Base-by-base conservation (phyloP, 1,140 invertebrate species). In the Eriocheir sinensis region DNA sequence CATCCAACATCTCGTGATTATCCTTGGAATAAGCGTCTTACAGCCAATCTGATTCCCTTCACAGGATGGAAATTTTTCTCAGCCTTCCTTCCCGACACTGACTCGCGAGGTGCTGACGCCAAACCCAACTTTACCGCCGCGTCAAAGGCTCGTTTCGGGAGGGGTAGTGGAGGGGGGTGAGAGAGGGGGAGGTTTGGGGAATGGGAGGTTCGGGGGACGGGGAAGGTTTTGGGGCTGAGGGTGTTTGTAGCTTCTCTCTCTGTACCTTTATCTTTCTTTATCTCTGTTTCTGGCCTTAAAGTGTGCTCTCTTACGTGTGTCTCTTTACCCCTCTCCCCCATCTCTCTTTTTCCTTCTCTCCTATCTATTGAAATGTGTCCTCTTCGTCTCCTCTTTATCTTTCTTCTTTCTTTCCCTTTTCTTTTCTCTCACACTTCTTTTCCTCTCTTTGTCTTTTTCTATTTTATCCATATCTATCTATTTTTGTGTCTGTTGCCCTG, bases 41-140 rank as follows among this genome's bases (percentile, higher is more conserved):
- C 53, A 94, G 72, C 79, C 93, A 94, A 94, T 94, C 93, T 94
- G 93, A 94, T 91, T 91, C 93, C 93, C 88, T 94, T 94, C 93
- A 94, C 27, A 89, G 40, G 89, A 94, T 94, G 93, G 40, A 94
- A 94, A 94, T 94, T 83, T 40, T 89, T 94, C 93, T 72, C 53
- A 89, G 93, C 60, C 89, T 41, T 32, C 85, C 86, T 38, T n/a
- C 85, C 72, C 92, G 41, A 41, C 21, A 9, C 41, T 89, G 48
- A 88, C 48, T 53, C 48, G 1, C 48, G 48, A 53, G 12, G 48
- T 53, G 48, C 48, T 53, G 48, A 53, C 48, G 48, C 48, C 21
- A 9, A 53, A 9, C 48, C 48, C 48, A 53, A 53, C 48, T 53
- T 53, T 21, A 9, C 48, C 48, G 21, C 48, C 1, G 48, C 48